Evolutionary conservation across 1,140 invertebrate species (phyloP).

Genomic region (Eufriesea mexicana): DNA sequence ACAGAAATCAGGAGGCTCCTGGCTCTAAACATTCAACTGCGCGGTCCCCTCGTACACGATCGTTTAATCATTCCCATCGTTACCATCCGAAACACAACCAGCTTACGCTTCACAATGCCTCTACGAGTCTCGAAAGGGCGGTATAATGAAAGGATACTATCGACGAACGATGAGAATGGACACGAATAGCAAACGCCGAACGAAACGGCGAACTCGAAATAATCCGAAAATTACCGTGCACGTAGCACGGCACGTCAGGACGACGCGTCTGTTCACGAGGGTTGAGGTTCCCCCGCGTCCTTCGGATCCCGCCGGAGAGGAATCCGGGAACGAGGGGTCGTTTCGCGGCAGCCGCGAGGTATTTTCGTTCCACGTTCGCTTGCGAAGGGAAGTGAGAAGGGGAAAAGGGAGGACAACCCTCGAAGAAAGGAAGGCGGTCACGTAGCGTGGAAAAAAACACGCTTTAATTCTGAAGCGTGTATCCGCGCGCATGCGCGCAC

Average conservation of each 20-base stretch:
- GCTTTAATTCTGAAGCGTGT: conserved; percentile 32
- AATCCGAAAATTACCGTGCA: conserved; percentile 45
- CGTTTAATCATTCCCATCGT: background rate
- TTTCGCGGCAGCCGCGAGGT: conserved; percentile 52
- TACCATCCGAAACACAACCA: background rate
- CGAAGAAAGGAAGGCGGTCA: conserved; percentile 44
- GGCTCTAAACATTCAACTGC: background rate
- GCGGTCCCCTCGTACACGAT: background rate
- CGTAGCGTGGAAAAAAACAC: conserved; percentile 48
- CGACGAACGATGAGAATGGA: background rate
- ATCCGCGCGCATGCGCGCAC: background rate
- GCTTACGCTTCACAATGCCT: background rate
- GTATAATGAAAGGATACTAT: background rate
- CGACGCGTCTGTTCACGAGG: conserved; percentile 13
- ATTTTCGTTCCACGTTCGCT: conserved; percentile 48
- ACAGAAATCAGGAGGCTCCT: background rate
- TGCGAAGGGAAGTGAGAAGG: background rate
- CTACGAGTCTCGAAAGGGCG: background rate
- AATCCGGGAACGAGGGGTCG: conserved; percentile 44
- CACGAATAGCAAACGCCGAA: background rate
- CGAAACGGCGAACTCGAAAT: background rate
- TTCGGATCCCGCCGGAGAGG: conserved; percentile 30
- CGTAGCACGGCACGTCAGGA: conserved; percentile 9
- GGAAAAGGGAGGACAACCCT: conserved; percentile 6
- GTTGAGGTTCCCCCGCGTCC: conserved; percentile 12